These are phyloP conservation scores for Schizopygopsis malacanthus DNA, from an alignment of 2,797 vertebrate species.

Conservation along the genomic window DNA sequence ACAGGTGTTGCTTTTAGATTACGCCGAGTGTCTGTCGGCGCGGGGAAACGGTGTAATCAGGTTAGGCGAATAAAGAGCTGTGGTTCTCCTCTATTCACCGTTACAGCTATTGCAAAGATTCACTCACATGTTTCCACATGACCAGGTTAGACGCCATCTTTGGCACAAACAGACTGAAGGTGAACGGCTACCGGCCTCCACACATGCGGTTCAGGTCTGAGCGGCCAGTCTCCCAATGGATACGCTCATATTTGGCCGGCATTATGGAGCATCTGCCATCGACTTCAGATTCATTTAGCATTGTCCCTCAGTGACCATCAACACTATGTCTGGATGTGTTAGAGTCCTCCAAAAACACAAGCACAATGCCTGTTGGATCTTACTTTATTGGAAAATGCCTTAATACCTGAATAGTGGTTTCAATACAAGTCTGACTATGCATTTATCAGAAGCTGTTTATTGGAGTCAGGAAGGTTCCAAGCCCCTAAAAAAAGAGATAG, in stretches of 20 bases:
- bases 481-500: not conserved
- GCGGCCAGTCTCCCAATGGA: constrained; percentile 11
- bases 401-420: not conserved
- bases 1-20: constrained; percentile 87
- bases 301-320: constrained; percentile 60
- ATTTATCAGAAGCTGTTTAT: constrained; percentile 21
- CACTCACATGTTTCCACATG: constrained; percentile 71
- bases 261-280: constrained; percentile 69
- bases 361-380: not conserved
- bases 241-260: constrained; percentile 56
- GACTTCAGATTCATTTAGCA: constrained; percentile 66
- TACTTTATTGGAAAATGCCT: not conserved
- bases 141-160: constrained; percentile 74
- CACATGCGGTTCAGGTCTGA: constrained; percentile 63
- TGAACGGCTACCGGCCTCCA: constrained; percentile 73
- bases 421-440: constrained; percentile 1
- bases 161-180: constrained; percentile 65
- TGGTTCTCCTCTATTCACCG: constrained; percentile 70
- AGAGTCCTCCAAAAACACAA: not conserved
- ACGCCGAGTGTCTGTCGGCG: constrained; percentile 70
- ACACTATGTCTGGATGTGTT: constrained; percentile 56
- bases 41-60: constrained; percentile 76
- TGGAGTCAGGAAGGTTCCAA: not conserved
- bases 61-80: constrained; percentile 77
- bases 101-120: constrained; percentile 75